Percentiles rank a stretch among this genome's conserved stretches.
These are phyloP conservation scores for Gallinago jamesoni DNA, from an alignment of 2,113 vertebrate genomes.

Conservation along the genomic window DNA sequence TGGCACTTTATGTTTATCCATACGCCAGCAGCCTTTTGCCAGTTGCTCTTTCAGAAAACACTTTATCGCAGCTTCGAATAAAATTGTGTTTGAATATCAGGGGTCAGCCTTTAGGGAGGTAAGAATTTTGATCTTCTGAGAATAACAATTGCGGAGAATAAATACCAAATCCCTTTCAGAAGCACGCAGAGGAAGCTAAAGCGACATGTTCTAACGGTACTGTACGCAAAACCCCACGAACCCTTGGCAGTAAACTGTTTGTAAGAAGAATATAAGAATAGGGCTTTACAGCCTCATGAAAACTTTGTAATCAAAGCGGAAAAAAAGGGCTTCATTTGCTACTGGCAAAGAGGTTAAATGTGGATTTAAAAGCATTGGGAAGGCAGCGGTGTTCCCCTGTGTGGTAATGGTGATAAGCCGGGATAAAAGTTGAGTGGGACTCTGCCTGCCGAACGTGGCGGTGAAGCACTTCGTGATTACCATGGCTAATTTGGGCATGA, in stretches of 20 bases:
- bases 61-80: neutral
- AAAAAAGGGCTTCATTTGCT: neutral
- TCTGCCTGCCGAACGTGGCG: neutral
- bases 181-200: neutral
- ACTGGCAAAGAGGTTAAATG: neutral
- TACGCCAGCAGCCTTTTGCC: neutral
- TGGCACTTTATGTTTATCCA: neutral
- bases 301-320: neutral
- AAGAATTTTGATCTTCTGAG: neutral
- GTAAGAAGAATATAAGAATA: neutral
- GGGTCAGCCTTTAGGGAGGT: neutral
- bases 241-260: neutral
- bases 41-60: neutral
- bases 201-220: accelerated
- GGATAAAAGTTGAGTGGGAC: neutral
- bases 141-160: neutral
- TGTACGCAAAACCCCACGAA: neutral
- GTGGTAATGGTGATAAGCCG: neutral
- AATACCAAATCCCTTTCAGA: neutral
- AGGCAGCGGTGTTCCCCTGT: neutral
- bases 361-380: neutral
- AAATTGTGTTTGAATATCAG: neutral
- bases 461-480: neutral
- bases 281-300: neutral
- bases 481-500: neutral